These are phyloP conservation scores for Diploscapter pachys DNA, from an alignment of 1,140 invertebrate genomes.

Conservation along the genomic window DNA sequence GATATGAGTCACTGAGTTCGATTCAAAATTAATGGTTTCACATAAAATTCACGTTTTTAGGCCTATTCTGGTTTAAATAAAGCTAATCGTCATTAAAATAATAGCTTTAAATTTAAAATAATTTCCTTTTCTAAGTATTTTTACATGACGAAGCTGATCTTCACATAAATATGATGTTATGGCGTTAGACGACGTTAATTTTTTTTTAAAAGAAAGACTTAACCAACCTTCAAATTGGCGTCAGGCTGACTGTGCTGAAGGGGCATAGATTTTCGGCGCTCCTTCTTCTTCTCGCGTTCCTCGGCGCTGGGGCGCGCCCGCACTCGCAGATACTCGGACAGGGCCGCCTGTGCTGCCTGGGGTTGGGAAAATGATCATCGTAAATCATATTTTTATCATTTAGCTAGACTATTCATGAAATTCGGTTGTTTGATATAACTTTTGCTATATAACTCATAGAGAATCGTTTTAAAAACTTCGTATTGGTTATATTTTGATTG, in stretches of 20 bases:
- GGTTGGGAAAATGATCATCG: too few species aligned
- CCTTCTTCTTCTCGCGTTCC: constrained; percentile 45
- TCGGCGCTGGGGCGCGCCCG: constrained; percentile 42
- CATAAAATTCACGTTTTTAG: too few species aligned
- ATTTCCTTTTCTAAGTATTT: background rate
- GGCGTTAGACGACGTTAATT: background rate
- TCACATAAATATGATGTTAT: too few species aligned
- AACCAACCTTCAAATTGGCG: constrained; percentile 2
- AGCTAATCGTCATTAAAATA: background rate
- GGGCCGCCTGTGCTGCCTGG: constrained; percentile 46
- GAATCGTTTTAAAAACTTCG: too few species aligned
- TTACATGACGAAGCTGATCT: too few species aligned
- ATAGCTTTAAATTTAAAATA: background rate
- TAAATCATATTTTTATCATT: constrained; percentile 19
- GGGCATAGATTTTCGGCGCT: constrained; percentile 49
- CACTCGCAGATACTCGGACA: constrained; percentile 43
- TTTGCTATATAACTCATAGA: too few species aligned
- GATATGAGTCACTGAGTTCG: too few species aligned
- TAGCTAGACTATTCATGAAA: constrained; percentile 19
- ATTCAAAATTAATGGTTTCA: too few species aligned
- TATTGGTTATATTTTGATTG: too few species aligned
- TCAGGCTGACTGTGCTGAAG: constrained; percentile 32
- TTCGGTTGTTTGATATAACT: background rate
- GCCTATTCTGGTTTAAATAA: too few species aligned
- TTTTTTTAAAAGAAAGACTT: background rate